Evolutionary conservation across 1,140 invertebrate genomes (phyloP), one percentile per base, ranked within the genome.

Genomic region (Drosophila tani): DNA sequence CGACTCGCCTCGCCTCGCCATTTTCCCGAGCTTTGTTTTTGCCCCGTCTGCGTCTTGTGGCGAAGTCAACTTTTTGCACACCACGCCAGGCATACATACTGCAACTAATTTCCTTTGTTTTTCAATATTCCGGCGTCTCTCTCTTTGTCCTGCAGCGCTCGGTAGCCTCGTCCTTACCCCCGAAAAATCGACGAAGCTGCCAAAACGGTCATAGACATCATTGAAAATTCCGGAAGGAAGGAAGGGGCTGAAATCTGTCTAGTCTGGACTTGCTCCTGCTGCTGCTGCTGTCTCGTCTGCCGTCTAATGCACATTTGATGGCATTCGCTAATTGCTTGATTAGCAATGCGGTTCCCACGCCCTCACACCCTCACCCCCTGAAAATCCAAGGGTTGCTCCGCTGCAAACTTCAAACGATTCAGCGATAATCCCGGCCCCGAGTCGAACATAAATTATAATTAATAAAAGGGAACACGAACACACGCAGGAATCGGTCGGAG

Each of bases 311-410:
- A 79, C 85, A 84, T 88, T 88, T 88, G 85, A 88, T 88, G 84
- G 81, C 81, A 83, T 76, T 81, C 85, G 81, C 84, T 90, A 87
- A 88, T 88, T 88, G 84, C 84, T 90, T 90, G 81, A 88, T 88
- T 88, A 76, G 58, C 85, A 81, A 79, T 84, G 60, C 69, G 81
- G 75, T 77, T 90, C 85, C 66, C 84, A 81, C 85, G 84, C 85
- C 79, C 75, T 41, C 75, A 41, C 51, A 19, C 50, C 21, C 77
- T 53, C 83, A 53, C 62, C 73, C 64, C 35, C 14, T 19, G 8
- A 43, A 50, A 21, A 1, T 24, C 62, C 46, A 73, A 75, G 64
- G 46, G 57, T 24, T 35, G 43, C 15, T 29, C n/a, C n/a, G 21
- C 63, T 49, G n/a, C 49, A 8, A 38, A 74, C 78, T 82, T 65